Conservation (phyloP, 2,113 vertebrate genomes). For the Rynchops niger region DNA sequence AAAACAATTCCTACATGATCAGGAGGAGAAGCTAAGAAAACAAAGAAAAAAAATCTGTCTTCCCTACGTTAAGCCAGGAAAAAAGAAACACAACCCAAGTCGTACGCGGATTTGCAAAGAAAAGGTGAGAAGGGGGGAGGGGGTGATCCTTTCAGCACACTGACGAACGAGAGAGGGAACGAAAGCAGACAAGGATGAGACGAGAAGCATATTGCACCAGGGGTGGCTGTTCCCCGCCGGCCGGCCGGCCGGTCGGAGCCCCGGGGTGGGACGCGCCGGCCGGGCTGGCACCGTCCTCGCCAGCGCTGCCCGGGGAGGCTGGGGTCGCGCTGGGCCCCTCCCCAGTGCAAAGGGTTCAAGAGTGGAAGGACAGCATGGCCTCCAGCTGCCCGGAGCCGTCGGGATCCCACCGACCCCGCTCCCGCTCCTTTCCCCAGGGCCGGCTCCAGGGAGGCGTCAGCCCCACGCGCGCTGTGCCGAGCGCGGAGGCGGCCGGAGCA, state of each 20-base stretch:
- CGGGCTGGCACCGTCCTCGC: background rate
- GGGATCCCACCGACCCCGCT: background rate
- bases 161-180: background rate
- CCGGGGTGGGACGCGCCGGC: background rate
- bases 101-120: background rate
- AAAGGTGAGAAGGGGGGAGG: background rate
- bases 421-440: background rate
- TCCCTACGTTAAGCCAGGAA: background rate
- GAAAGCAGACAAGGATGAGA: conserved; percentile 27
- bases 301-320: background rate
- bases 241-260: background rate
- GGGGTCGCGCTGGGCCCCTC: background rate
- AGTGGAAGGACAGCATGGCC: background rate
- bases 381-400: background rate
- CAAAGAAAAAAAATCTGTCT: conserved; percentile 13
- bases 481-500: background rate
- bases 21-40: conserved; percentile 73
- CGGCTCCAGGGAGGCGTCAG: background rate
- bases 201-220: conserved; percentile 51
- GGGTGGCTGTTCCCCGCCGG: background rate
- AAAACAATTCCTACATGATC: conserved; percentile 83
- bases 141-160: background rate
- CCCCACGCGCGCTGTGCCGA: background rate
- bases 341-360: background rate
- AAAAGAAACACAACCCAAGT: background rate